These are phyloP conservation scores for Lasioglossum pauxillum DNA, from an alignment of 2,888 invertebrate genomes.

Conservation along the genomic window DNA sequence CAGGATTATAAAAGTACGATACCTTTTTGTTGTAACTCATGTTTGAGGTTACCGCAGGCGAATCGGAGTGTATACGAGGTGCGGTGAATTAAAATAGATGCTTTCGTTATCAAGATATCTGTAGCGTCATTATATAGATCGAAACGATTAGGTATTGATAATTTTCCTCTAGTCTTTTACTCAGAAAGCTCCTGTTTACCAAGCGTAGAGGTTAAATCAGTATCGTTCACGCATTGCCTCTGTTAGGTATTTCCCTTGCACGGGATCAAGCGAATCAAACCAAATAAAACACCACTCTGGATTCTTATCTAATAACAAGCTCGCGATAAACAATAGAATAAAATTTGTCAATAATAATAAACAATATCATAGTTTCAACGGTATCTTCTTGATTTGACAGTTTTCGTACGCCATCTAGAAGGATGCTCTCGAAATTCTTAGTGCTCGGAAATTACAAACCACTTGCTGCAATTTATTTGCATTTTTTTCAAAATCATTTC, in stretches of 20 bases:
- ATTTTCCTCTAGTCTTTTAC: not conserved
- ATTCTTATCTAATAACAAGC: conserved; percentile 9
- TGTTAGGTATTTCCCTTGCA: not conserved
- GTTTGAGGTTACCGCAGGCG: conserved; percentile 46
- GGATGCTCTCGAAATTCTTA: not conserved
- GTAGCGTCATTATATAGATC: not conserved
- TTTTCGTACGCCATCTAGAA: conserved; percentile 28
- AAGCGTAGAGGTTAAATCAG: not conserved
- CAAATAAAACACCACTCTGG: not conserved
- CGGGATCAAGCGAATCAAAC: not conserved
- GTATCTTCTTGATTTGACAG: not conserved
- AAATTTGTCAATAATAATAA: not conserved
- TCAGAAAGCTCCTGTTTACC: not conserved
- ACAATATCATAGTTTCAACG: not conserved
- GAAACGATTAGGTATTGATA: not conserved
- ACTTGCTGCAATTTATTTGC: not conserved
- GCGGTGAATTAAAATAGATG: not conserved
- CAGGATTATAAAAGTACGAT: conserved; percentile 98
- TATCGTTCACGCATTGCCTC: not conserved
- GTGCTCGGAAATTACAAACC: conserved; percentile 1
- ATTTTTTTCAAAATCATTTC: not conserved
- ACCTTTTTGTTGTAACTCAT: conserved; percentile 88
- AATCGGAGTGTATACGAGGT: not conserved
- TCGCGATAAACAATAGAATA: not conserved
- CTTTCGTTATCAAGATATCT: not conserved